Percentiles rank a stretch among this genome's conserved stretches.
Conservation (phyloP, 1,140 invertebrate genomes). For the Drosophila grimshawi region DNA sequence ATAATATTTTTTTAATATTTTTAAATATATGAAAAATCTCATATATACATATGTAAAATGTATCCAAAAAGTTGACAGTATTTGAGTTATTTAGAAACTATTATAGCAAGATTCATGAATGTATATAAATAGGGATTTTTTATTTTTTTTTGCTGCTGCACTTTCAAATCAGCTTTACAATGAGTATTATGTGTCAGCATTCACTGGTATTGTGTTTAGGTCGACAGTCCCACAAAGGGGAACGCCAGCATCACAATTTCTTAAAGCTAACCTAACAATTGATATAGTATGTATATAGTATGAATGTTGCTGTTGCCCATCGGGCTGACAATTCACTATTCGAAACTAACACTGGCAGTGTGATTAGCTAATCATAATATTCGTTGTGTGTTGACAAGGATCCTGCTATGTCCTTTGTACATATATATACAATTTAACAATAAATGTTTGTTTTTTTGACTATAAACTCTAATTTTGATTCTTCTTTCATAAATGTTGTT, state of each 20-base stretch:
- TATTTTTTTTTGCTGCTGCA: conserved; percentile 47
- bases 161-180: conserved; percentile 56
- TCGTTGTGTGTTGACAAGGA: conserved; percentile 74
- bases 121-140: conserved; percentile 57
- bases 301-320: conserved; percentile 58
- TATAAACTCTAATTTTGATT: conserved; percentile 55
- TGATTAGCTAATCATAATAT: conserved; percentile 82
- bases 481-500: conserved; percentile 23
- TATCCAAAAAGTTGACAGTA: conserved; percentile 44
- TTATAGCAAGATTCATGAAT: conserved; percentile 49
- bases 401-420: conserved; percentile 48
- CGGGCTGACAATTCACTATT: conserved; percentile 44
- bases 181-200: conserved; percentile 80
- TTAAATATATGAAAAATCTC: background rate
- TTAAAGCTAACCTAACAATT: conserved; percentile 68
- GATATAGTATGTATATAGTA: conserved; percentile 58
- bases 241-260: conserved; percentile 60
- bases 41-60: conserved; percentile 40
- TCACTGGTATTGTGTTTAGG: conserved; percentile 72
- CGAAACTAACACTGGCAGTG: conserved; percentile 74
- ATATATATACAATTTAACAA: conserved; percentile 59
- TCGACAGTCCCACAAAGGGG: conserved; percentile 23
- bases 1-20: background rate
- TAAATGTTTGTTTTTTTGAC: conserved; percentile 47
- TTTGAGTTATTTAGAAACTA: conserved; percentile 48